These are phyloP conservation scores for Fragum fragum DNA, from an alignment of 2,888 invertebrate genomes.

Conservation along the genomic window DNA sequence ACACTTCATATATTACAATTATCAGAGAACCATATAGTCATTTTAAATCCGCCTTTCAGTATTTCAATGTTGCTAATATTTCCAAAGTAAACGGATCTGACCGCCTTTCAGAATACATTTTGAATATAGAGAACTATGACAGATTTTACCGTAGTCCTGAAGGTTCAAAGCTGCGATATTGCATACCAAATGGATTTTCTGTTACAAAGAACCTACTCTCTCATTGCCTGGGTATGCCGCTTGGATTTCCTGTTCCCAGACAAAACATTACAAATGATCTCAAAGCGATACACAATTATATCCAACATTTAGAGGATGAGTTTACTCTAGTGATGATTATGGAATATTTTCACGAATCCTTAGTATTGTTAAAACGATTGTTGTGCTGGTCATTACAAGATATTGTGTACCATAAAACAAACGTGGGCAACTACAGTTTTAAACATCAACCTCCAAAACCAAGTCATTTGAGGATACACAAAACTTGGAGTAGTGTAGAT, in stretches of 20 bases:
- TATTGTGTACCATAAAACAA: constrained; percentile 79
- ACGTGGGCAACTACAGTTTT: constrained; percentile 68
- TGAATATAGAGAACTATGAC: constrained; percentile 81
- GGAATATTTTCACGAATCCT: constrained; percentile 85
- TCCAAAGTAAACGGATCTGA: constrained; percentile 57
- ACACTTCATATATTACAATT: constrained; percentile 81
- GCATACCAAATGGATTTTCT: constrained; percentile 83
- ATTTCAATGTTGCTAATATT: constrained; percentile 81
- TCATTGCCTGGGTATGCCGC: constrained; percentile 81
- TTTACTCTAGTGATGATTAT: constrained; percentile 84
- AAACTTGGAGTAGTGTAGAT: constrained; percentile 80
- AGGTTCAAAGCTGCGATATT: constrained; percentile 68
- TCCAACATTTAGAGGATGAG: constrained; percentile 75
- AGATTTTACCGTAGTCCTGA: constrained; percentile 72
- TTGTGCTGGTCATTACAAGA: constrained; percentile 85
- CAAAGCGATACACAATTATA: constrained; percentile 70
- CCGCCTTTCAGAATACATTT: constrained; percentile 76
- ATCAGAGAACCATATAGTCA: constrained; percentile 83
- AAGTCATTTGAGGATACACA: constrained; percentile 70
- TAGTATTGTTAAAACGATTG: constrained; percentile 83
- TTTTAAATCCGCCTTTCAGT: constrained; percentile 82
- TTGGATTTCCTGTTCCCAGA: constrained; percentile 79
- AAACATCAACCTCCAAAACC: constrained; percentile 41
- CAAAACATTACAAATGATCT: constrained; percentile 69
- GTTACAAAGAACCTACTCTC: constrained; percentile 83